Percentiles rank a stretch among this genome's conserved stretches.
phyloP scores from a whole-genome alignment of 1,140 invertebrate species.

The Teleopsis dalmanni region DNA sequence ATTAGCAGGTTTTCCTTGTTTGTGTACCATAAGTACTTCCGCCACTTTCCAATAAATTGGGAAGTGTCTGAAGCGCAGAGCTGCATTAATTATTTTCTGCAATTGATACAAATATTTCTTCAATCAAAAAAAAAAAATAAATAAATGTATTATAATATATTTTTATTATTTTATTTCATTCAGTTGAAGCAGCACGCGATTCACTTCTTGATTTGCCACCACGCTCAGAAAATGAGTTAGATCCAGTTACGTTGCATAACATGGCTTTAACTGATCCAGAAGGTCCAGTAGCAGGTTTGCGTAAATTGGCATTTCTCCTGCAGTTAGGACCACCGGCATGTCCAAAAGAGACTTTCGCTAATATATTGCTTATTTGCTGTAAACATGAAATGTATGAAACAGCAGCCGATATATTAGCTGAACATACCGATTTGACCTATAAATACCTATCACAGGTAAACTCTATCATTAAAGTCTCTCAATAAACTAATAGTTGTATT shows the following conservation, averaged over 20 bases:
- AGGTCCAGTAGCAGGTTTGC: constrained; percentile 83
- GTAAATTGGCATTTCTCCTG: constrained; percentile 94
- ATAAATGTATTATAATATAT: too few relatives aligned
- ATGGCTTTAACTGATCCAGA: constrained; percentile 91
- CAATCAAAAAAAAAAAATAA: too few relatives aligned
- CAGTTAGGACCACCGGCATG: constrained; percentile 83
- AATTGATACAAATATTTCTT: too few relatives aligned
- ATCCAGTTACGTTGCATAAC: constrained; percentile 97
- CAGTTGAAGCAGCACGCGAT: constrained; percentile 83
- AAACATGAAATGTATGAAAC: constrained; percentile 97
- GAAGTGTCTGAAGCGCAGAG: too few relatives aligned
- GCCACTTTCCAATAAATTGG: too few relatives aligned
- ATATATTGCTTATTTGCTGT: constrained; percentile 89
- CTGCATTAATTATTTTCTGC: neutral
- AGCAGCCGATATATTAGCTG: constrained; percentile 95
- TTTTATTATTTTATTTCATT: constrained; percentile 15
- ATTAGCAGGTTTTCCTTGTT: too few relatives aligned
- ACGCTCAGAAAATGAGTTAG: constrained; percentile 90
- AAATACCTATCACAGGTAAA: constrained; percentile 85
- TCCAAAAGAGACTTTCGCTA: constrained; percentile 95
- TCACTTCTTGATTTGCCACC: constrained; percentile 97
- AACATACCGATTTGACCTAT: constrained; percentile 95
- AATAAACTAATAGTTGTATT: too few relatives aligned
- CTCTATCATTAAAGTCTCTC: neutral
- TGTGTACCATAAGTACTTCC: too few relatives aligned